A percentile compares a stretch with the other conserved stretches of the same genome.
These are phyloP conservation scores for Agonopterix heracliana DNA, from an alignment of 2,888 invertebrate species.

Conservation along the genomic window DNA sequence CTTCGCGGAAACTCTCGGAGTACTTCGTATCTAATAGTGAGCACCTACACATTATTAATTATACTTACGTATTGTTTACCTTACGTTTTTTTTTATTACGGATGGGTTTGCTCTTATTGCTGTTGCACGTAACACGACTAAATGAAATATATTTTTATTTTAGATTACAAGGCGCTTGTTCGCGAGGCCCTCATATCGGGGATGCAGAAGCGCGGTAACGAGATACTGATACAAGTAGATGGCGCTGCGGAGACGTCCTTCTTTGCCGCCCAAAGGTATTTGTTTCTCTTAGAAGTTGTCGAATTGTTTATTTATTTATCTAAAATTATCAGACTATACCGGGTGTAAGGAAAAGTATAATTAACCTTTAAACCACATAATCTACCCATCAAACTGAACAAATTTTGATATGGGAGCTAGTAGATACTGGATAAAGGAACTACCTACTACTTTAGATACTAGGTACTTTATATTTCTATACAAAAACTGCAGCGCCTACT, in stretches of 20 bases:
- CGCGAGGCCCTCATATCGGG: slow-evolving; percentile 49
- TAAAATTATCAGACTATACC: not conserved
- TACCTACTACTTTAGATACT: too few relatives aligned
- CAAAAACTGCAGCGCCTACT: too few relatives aligned
- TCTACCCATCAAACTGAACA: too few relatives aligned
- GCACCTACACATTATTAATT: slow-evolving; percentile 14
- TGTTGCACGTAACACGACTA: not conserved
- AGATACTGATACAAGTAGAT: slow-evolving; percentile 45
- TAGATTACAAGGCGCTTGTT: slow-evolving; percentile 49
- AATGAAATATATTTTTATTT: not conserved
- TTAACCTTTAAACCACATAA: too few relatives aligned
- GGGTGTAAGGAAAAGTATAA: too few relatives aligned
- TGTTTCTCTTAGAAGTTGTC: too few relatives aligned
- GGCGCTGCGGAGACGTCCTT: slow-evolving; percentile 48
- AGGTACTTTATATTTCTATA: too few relatives aligned
- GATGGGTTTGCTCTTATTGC: too few relatives aligned
- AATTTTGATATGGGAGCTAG: too few relatives aligned
- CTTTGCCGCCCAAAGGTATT: slow-evolving; percentile 61
- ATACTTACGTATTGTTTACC: too few relatives aligned
- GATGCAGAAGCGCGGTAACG: slow-evolving; percentile 59
- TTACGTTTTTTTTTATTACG: too few relatives aligned
- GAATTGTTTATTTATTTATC: not conserved
- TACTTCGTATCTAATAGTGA: slow-evolving; percentile 51
- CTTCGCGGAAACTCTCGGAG: slow-evolving; percentile 47
- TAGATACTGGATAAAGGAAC: too few relatives aligned